Percentiles rank a stretch among this genome's conserved stretches.
Conservation (phyloP, 2,797 vertebrate species). For the Hemitrygon akajei region DNA sequence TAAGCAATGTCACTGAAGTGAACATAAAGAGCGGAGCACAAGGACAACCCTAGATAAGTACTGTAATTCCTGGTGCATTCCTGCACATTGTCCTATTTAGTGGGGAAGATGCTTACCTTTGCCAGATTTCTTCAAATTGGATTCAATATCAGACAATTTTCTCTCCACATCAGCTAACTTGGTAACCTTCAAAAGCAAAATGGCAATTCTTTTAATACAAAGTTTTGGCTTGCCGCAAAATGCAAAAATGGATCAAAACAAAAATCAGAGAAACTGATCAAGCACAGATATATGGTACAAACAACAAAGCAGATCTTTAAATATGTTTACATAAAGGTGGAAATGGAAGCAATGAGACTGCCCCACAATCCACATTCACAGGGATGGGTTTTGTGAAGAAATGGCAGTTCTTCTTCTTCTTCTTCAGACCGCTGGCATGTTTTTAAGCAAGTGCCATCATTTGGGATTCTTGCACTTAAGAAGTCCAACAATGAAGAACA, state of each 20-base stretch:
- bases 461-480: too few relatives aligned
- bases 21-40: too few relatives aligned
- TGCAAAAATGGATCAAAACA: neutral
- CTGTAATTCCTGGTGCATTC: neutral
- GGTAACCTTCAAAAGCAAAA: slow-evolving; percentile 57
- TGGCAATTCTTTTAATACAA: neutral
- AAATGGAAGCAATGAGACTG: neutral
- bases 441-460: too few relatives aligned
- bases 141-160: slow-evolving; percentile 75
- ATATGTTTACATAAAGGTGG: neutral
- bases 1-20: neutral
- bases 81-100: neutral
- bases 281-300: neutral
- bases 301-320: neutral
- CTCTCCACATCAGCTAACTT: slow-evolving; percentile 79
- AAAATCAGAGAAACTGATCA: neutral
- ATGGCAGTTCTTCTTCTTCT: too few relatives aligned
- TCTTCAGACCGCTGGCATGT: too few relatives aligned
- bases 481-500: too few relatives aligned
- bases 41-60: neutral
- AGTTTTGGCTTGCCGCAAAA: neutral
- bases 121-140: slow-evolving; percentile 65
- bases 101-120: slow-evolving; percentile 62
- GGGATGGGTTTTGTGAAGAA: too few relatives aligned
- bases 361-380: too few relatives aligned